phyloP scores from a whole-genome alignment of 1,140 invertebrate species.

The Chrysoperla carnea region DNA sequence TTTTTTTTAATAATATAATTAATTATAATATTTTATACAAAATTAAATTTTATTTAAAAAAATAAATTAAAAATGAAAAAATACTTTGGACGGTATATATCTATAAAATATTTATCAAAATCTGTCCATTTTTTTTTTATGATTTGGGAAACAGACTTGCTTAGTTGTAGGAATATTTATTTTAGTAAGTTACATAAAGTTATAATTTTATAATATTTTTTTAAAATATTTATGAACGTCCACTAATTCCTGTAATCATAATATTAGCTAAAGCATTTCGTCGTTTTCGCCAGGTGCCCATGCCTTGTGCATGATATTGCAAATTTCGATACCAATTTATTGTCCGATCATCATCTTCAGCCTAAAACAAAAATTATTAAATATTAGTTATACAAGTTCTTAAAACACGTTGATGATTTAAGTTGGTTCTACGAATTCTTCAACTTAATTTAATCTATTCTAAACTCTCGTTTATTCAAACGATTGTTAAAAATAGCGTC shows the following conservation, averaged over 20 bases:
- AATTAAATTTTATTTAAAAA: too few relatives aligned
- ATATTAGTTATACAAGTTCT: neutral
- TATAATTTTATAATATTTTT: too few relatives aligned
- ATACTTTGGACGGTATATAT: too few relatives aligned
- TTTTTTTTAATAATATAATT: too few relatives aligned
- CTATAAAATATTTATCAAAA: too few relatives aligned
- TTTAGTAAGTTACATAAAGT: too few relatives aligned
- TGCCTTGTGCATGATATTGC: slow-evolving; percentile 75
- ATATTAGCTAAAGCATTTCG: slow-evolving; percentile 87
- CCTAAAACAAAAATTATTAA: slow-evolving; percentile 38
- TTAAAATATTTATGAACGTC: slow-evolving; percentile 16
- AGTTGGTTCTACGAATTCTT: neutral
- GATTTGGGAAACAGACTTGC: too few relatives aligned
- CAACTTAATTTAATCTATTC: neutral
- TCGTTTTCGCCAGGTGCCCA: slow-evolving; percentile 78
- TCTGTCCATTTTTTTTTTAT: too few relatives aligned
- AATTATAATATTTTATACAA: too few relatives aligned
- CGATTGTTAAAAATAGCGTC: neutral
- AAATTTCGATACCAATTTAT: slow-evolving; percentile 77
- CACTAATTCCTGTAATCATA: slow-evolving; percentile 77
- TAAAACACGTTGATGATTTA: neutral
- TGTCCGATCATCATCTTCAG: slow-evolving; percentile 68
- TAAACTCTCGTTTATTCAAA: neutral
- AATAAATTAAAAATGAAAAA: too few relatives aligned
- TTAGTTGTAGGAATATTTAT: too few relatives aligned